phyloP scores from a whole-genome alignment of 2,888 invertebrate species.

The Epirrhoe alternata region DNA sequence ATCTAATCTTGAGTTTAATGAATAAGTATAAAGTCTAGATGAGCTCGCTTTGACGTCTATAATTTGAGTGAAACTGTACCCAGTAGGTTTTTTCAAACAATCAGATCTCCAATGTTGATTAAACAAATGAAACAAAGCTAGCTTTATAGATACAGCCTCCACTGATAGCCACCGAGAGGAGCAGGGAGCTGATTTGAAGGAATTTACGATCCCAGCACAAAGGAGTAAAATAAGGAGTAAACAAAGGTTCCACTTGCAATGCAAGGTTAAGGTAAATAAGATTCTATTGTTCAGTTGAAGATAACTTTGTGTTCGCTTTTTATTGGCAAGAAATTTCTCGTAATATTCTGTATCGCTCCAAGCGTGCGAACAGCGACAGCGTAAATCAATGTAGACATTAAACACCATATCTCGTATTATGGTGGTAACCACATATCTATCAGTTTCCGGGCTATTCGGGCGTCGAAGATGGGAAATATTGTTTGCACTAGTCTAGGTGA shows the following conservation, averaged over 20 bases:
- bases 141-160: conserved; percentile 24
- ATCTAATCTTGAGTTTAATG: background rate
- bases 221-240: conserved; percentile 32
- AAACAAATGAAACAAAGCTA: conserved; percentile 32
- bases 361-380: background rate
- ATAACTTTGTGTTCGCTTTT: conserved; percentile 35
- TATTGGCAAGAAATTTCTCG: conserved; percentile 24
- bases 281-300: conserved; percentile 43
- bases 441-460: background rate
- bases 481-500: too few relatives aligned
- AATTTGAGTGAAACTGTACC: background rate
- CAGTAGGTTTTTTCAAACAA: conserved; percentile 18
- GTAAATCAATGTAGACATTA: background rate
- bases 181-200: conserved; percentile 46
- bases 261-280: conserved; percentile 45
- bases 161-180: conserved; percentile 22
- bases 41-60: background rate
- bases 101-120: conserved; percentile 26
- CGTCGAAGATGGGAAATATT: background rate
- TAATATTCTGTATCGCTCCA: conserved; percentile 3
- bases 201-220: conserved; percentile 47
- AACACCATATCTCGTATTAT: background rate
- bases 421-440: background rate
- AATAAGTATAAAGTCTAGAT: background rate
- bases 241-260: conserved; percentile 42